Evolutionary conservation across 2,888 invertebrate species (phyloP).

Genomic region (Girardia tigrina): DNA sequence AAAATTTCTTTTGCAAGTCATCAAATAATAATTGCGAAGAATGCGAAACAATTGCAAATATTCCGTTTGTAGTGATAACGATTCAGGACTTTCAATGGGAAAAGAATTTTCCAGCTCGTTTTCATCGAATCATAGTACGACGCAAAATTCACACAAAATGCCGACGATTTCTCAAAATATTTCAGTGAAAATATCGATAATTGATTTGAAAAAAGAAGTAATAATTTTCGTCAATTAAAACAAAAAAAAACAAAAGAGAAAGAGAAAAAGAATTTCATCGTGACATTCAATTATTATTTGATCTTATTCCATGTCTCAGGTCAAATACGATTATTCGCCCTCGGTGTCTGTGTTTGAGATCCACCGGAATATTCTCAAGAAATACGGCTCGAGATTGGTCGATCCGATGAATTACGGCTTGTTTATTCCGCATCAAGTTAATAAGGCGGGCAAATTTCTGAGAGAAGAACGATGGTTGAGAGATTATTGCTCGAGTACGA

Average conservation of each 20-base stretch:
- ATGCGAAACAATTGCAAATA: background rate
- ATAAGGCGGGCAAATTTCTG: conserved; percentile 3
- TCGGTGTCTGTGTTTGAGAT: background rate
- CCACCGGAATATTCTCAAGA: background rate
- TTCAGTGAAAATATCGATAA: background rate
- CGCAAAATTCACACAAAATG: background rate
- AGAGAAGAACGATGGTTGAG: conserved; percentile 1
- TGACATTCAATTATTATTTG: too few species aligned
- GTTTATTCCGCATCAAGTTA: conserved; percentile 18
- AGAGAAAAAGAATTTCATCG: too few species aligned
- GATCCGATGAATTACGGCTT: conserved; percentile 4
- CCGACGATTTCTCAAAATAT: background rate
- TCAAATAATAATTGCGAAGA: too few species aligned
- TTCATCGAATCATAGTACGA: background rate
- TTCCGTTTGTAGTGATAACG: background rate
- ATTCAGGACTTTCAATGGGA: background rate
- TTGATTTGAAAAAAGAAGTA: conserved; percentile 5
- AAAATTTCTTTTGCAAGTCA: too few species aligned
- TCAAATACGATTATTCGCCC: background rate
- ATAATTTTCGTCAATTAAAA: too few species aligned
- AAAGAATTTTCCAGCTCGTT: conserved; percentile 8
- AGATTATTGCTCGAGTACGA: background rate
- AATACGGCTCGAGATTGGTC: background rate
- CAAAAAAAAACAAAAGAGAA: too few species aligned
- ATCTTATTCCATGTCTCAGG: background rate